phyloP scores from a whole-genome alignment of 2,113 vertebrate genomes.

The Phaetusa simplex region DNA sequence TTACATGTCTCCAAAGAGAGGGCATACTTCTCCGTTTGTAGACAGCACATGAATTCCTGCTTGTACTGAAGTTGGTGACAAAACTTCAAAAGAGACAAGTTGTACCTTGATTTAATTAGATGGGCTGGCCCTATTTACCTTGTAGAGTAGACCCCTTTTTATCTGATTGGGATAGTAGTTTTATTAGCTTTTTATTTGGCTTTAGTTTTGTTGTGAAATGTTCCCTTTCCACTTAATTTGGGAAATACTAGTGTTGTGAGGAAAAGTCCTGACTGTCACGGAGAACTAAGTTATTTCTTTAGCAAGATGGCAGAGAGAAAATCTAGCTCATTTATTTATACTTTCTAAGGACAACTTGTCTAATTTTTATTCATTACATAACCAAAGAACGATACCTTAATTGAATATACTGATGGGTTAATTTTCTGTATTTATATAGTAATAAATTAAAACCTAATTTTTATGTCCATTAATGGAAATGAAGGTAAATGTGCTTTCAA shows the following conservation, averaged over 20 bases:
- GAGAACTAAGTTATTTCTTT: neutral
- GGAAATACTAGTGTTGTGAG: neutral
- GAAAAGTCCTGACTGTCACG: neutral
- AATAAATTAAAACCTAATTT: neutral
- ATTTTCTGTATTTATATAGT: constrained; percentile 1
- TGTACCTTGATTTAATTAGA: neutral
- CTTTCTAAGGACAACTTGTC: neutral
- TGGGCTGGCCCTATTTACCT: neutral
- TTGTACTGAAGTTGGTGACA: neutral
- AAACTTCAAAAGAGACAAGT: neutral
- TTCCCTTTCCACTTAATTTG: neutral
- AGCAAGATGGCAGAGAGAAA: neutral
- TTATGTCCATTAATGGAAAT: constrained; percentile 2
- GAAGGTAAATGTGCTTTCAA: constrained; percentile 30
- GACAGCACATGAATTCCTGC: neutral
- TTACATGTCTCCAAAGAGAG: neutral
- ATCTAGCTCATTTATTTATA: neutral
- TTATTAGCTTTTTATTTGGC: neutral
- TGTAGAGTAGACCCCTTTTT: neutral
- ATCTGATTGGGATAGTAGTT: neutral
- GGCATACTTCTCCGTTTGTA: neutral
- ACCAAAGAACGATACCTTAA: neutral
- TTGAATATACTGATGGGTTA: constrained; percentile 10
- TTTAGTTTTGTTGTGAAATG: neutral
- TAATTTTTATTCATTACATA: neutral